phyloP scores from a whole-genome alignment of 2,888 invertebrate genomes.

The Watsonalla binaria region DNA sequence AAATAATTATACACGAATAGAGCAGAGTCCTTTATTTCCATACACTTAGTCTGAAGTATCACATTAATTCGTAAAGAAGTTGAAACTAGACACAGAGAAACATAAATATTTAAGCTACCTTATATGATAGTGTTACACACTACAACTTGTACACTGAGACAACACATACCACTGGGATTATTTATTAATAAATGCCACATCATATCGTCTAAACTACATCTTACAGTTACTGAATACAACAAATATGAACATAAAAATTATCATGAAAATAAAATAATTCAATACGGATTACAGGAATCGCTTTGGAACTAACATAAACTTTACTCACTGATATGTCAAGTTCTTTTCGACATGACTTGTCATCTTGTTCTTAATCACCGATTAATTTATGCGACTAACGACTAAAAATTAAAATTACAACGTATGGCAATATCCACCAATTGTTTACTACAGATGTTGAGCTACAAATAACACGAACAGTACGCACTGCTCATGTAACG shows the following conservation, averaged over 20 bases:
- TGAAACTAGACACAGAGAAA: constrained; percentile 41
- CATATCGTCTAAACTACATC: constrained; percentile 28
- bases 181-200: constrained; percentile 48
- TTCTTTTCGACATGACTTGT: neutral
- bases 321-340: constrained; percentile 23
- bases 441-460: no score
- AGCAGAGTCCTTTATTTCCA: constrained; percentile 61
- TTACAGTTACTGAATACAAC: constrained; percentile 23
- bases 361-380: no score
- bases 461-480: no score
- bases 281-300: no score
- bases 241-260: constrained; percentile 7
- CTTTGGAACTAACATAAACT: constrained; percentile 8
- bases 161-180: constrained; percentile 40
- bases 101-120: constrained; percentile 52
- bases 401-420: no score
- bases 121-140: constrained; percentile 40
- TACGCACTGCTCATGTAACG: no score
- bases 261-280: neutral
- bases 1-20: no score
- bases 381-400: no score
- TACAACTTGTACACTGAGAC: constrained; percentile 39
- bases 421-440: no score
- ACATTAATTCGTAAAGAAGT: constrained; percentile 62
- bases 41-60: constrained; percentile 66